Base-by-base conservation (phyloP, 1,140 invertebrate genomes). In the Steinernema feltiae region DNA sequence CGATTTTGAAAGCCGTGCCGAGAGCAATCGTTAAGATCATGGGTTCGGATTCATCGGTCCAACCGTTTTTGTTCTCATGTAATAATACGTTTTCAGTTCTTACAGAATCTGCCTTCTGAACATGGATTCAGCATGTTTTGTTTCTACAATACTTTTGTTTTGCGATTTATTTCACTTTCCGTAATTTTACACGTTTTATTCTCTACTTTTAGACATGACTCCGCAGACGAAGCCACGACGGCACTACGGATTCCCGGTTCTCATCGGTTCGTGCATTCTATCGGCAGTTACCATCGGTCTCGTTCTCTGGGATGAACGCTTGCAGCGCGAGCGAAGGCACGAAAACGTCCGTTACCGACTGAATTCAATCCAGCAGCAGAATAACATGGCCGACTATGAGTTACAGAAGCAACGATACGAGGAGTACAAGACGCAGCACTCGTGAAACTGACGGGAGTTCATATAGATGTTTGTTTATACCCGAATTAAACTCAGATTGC, bases 331-430 rank as follows among this genome's bases (percentile, higher is more conserved):
- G 41, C 41, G 83, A n/a, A 53, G 82, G 35, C 82, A 84, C 75
- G 83, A 78, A 72, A 76, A 75, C 27, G 82, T 84, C 1, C 75
- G 76, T 29, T 76, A 76, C 71, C 75, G 82, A 41, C 35, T 83
- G 18, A 77, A 80, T 21, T 29, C 63, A 1, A 78, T 83, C 32
- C 71, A 84, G 70, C 83, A 84, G 31, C 76, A 82, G 21, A 24
- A 82, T 30, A 84, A 84, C 76, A 84, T 84, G 82, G 71, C 70
- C 31, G 81, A 84, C 48, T 84, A 82, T 48, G 81, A 84, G 46
- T 27, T 71, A 30, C 82, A 84, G 48, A 77, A 77, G 46, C 30
- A 75, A 29, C 24, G 48, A 48, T 80, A 78, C 35, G 76, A 81
- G 32, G 78, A 77, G 29, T 81, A 81, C 48, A 80, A 80, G 48